phyloP scores from a whole-genome alignment of 2,797 vertebrate species.

The Astyanax mexicanus region DNA sequence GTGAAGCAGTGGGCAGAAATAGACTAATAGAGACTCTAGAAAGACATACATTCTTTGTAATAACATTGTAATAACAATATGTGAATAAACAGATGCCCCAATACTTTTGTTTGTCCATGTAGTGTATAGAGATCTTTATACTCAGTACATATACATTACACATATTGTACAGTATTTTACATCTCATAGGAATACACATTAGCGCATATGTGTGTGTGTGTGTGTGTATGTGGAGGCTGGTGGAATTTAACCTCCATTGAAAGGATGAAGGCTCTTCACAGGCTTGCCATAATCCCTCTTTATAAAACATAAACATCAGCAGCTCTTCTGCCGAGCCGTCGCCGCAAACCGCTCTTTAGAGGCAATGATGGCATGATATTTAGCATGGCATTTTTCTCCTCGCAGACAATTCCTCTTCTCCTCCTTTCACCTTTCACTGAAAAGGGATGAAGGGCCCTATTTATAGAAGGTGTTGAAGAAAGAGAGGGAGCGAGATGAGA shows the following conservation, averaged over 20 bases:
- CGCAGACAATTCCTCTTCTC: conserved; percentile 9
- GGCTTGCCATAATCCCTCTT: conserved; percentile 22
- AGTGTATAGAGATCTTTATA: too few relatives aligned
- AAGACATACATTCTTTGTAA: too few relatives aligned
- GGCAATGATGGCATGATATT: conserved; percentile 36
- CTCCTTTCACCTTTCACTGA: conserved; percentile 13
- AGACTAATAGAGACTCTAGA: too few relatives aligned
- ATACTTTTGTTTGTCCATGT: too few relatives aligned
- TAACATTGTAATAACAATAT: too few relatives aligned
- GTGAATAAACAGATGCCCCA: too few relatives aligned
- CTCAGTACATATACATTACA: too few relatives aligned
- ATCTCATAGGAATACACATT: not conserved
- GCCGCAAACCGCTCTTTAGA: conserved; percentile 23
- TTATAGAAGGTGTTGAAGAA: not conserved
- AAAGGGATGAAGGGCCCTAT: conserved; percentile 18
- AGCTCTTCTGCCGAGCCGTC: conserved; percentile 13
- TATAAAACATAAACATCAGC: conserved; percentile 29
- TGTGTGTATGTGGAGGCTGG: conserved; percentile 4
- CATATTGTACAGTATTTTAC: too few relatives aligned
- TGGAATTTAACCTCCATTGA: conserved; percentile 26
- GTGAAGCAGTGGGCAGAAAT: too few relatives aligned
- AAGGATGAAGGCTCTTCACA: conserved; percentile 15
- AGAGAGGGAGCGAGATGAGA: not conserved
- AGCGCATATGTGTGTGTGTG: conserved; percentile 3
- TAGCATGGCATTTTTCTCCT: conserved; percentile 38